Evolutionary conservation across 2,113 vertebrate species (phyloP).

Genomic region (Apaloderma vittatum): DNA sequence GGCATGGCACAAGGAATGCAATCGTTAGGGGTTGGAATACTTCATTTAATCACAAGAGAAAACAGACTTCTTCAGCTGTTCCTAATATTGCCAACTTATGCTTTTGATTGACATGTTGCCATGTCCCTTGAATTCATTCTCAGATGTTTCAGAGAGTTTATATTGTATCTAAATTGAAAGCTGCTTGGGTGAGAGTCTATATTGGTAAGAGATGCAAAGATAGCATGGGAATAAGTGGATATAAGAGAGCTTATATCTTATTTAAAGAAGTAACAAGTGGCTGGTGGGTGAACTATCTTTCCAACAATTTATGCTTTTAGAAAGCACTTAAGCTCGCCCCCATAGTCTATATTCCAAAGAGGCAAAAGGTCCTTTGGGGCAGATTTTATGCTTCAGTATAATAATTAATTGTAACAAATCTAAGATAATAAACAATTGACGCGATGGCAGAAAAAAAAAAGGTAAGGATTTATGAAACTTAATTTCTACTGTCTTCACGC

Average conservation of each 20-base stretch:
- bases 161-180: background rate
- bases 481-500: background rate
- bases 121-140: background rate
- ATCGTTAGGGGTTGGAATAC: background rate
- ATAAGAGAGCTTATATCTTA: background rate
- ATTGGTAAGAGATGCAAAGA: background rate
- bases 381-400: background rate
- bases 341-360: background rate
- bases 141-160: background rate
- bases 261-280: background rate
- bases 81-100: background rate
- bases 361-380: background rate
- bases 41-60: background rate
- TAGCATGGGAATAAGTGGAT: background rate
- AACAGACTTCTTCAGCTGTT: background rate
- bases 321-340: background rate
- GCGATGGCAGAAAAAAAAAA: background rate
- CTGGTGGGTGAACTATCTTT: background rate
- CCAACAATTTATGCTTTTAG: background rate
- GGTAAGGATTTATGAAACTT: background rate
- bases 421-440: background rate
- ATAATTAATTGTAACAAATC: background rate
- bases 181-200: background rate
- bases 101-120: background rate
- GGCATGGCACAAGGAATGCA: background rate